Conservation (phyloP, 1,140 invertebrate genomes). For the Zaprionus vittiger region DNA sequence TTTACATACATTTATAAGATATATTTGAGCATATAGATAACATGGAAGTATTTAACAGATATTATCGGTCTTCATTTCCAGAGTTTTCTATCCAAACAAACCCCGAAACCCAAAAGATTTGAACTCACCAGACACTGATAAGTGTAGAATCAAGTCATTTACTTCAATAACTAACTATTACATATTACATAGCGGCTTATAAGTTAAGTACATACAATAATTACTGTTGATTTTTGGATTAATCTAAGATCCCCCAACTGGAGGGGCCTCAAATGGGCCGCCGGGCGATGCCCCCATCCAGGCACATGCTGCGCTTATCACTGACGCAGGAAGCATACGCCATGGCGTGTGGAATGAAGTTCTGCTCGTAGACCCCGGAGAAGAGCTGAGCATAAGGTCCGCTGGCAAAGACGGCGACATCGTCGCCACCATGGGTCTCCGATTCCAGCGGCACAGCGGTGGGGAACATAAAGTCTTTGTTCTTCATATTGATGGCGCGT, state of each 20-base stretch:
- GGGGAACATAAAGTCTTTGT: slow-evolving; percentile 85
- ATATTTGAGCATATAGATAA: not conserved
- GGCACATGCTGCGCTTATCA: slow-evolving; percentile 61
- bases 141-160: slow-evolving; percentile 4
- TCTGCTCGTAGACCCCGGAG: slow-evolving; percentile 89
- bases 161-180: slow-evolving; percentile 15
- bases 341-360: slow-evolving; percentile 89
- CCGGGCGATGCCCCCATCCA: slow-evolving; percentile 49
- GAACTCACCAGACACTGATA: not conserved
- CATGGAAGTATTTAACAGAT: not conserved
- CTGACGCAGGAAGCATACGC: slow-evolving; percentile 89
- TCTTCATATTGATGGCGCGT: slow-evolving; percentile 74
- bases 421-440: slow-evolving; percentile 86
- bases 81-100: not conserved
- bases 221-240: slow-evolving; percentile 22
- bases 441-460: slow-evolving; percentile 84
- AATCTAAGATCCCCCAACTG: not conserved
- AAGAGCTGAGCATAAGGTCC: slow-evolving; percentile 89
- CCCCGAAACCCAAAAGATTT: not conserved
- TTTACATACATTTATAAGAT: not conserved
- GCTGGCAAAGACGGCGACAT: slow-evolving; percentile 87
- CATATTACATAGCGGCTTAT: slow-evolving; percentile 21
- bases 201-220: slow-evolving; percentile 56
- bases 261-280: slow-evolving; percentile 28
- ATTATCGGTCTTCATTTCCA: not conserved